These are phyloP conservation scores for Cossypha caffra DNA, from an alignment of 2,797 vertebrate species.

Conservation along the genomic window DNA sequence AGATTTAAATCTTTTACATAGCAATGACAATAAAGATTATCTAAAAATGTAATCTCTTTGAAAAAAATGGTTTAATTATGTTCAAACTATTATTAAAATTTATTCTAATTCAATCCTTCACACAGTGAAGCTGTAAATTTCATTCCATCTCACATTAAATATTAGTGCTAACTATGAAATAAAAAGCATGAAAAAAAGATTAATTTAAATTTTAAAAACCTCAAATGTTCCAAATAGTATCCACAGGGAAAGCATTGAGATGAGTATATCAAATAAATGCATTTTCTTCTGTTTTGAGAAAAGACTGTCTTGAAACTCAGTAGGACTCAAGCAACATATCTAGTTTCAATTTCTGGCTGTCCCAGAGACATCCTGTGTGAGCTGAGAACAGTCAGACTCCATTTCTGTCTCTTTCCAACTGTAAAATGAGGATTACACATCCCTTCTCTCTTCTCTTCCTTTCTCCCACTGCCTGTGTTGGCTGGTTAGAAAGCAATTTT, in stretches of 20 bases:
- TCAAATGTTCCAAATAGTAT: background rate
- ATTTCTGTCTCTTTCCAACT: background rate
- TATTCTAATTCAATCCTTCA: background rate
- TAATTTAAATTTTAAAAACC: accelerated
- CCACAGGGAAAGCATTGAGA: background rate
- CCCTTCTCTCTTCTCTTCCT: background rate
- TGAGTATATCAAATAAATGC: background rate
- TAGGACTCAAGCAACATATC: background rate
- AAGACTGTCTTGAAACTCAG: background rate
- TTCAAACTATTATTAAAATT: slow-evolving; percentile 8
- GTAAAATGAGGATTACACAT: background rate
- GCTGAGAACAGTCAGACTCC: background rate
- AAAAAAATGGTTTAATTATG: background rate
- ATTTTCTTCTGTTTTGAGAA: background rate
- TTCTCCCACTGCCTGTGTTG: background rate
- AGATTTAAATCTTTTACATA: background rate
- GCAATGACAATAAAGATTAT: slow-evolving; percentile 3
- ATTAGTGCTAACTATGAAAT: background rate
- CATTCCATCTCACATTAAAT: background rate
- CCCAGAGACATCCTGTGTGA: background rate
- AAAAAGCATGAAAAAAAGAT: background rate
- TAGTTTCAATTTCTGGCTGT: background rate
- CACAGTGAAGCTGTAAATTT: background rate
- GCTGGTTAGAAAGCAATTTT: background rate
- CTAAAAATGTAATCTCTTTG: background rate